Conservation (phyloP, 2,888 invertebrate species). For the Pycnomerus fuliginosus region DNA sequence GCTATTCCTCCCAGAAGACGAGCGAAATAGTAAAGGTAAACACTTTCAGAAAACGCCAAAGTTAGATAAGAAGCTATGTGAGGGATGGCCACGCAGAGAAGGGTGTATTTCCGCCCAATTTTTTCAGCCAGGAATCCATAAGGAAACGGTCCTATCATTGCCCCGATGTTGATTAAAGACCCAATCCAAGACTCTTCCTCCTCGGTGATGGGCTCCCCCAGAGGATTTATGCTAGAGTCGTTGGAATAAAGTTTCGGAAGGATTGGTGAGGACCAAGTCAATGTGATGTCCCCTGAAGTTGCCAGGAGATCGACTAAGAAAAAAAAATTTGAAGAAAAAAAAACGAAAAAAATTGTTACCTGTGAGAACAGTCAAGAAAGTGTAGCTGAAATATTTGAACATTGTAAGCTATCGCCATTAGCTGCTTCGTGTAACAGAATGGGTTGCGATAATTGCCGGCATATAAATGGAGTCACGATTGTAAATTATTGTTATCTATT, state of each 20-base stretch:
- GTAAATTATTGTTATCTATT: too few species aligned
- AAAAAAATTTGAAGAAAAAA: too few species aligned
- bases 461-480: too few species aligned
- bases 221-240: constrained; percentile 41
- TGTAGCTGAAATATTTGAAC: too few species aligned
- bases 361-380: constrained; percentile 6
- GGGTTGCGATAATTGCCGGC: too few species aligned
- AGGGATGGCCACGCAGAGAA: constrained; percentile 55
- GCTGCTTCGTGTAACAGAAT: too few species aligned
- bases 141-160: constrained; percentile 64
- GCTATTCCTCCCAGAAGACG: constrained; percentile 61
- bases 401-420: too few species aligned
- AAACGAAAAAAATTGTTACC: constrained; percentile 4
- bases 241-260: constrained; percentile 38
- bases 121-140: constrained; percentile 66
- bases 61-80: constrained; percentile 32
- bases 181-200: constrained; percentile 57
- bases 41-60: constrained; percentile 31
- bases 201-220: constrained; percentile 40
- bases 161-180: constrained; percentile 54
- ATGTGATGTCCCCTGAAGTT: constrained; percentile 37
- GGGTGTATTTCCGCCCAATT: constrained; percentile 66
- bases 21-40: constrained; percentile 45
- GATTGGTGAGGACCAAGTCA: constrained; percentile 41
- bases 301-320: constrained; percentile 39